phyloP scores from a whole-genome alignment of 2,113 vertebrate genomes.

The Mastomys natalensis region DNA sequence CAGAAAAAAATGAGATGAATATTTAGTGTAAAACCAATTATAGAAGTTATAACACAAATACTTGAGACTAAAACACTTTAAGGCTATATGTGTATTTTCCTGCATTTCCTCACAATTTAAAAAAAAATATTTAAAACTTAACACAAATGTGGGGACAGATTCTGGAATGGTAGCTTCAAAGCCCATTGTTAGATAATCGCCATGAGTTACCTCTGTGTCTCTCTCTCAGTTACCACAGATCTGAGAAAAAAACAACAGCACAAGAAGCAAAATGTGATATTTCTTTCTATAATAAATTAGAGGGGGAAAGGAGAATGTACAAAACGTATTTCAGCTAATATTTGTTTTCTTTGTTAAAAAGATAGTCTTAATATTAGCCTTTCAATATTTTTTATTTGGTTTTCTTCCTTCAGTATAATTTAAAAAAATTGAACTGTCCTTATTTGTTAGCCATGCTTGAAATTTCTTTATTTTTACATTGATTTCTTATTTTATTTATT shows the following conservation, averaged over 20 bases:
- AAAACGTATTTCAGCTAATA: background rate
- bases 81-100: conserved; percentile 25
- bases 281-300: background rate
- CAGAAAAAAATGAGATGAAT: conserved; percentile 37
- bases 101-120: background rate
- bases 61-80: conserved; percentile 12
- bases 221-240: background rate
- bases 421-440: background rate
- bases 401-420: background rate
- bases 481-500: background rate
- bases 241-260: background rate
- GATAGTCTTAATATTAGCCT: background rate
- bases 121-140: background rate
- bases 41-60: conserved; percentile 39
- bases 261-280: background rate
- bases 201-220: background rate
- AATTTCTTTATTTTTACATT: background rate
- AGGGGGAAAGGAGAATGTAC: background rate
- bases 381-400: background rate
- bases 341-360: conserved; percentile 31
- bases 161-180: background rate
- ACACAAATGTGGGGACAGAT: background rate
- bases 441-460: background rate
- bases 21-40: conserved; percentile 59
- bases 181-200: background rate